These are phyloP conservation scores for Drosophila sp. DNA, from an alignment of 1,140 invertebrate species.

Conservation along the genomic window DNA sequence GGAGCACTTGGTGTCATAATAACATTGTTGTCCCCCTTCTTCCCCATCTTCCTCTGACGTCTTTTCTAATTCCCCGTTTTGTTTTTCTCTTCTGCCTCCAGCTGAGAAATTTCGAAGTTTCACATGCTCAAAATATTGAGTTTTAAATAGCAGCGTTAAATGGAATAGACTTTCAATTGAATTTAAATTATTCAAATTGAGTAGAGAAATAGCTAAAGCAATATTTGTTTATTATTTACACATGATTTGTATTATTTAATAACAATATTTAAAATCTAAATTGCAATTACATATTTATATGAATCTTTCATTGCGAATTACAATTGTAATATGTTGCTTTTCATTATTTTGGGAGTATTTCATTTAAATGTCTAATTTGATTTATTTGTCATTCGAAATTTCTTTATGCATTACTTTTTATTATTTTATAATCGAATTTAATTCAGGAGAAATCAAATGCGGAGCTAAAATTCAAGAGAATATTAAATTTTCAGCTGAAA, in stretches of 20 bases:
- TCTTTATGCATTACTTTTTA: too few species aligned
- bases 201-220: background rate
- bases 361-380: too few species aligned
- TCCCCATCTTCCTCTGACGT: background rate
- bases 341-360: background rate
- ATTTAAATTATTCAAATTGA: background rate
- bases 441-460: too few species aligned
- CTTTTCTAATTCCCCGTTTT: background rate
- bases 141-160: slow-evolving; percentile 10
- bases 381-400: too few species aligned
- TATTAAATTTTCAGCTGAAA: background rate
- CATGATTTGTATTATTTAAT: slow-evolving; percentile 2
- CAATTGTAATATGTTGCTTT: too few species aligned
- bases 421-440: too few species aligned
- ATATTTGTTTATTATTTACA: slow-evolving; percentile 1
- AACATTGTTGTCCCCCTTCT: slow-evolving; percentile 15
- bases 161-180: background rate
- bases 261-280: too few species aligned
- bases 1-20: slow-evolving; percentile 65
- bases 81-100: slow-evolving; percentile 14
- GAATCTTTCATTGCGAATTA: too few species aligned
- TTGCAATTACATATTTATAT: background rate
- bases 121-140: background rate
- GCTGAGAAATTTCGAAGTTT: slow-evolving; percentile 22
- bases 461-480: too few species aligned